Conservation (phyloP, 2,797 vertebrate species). For the Danio albolineatus region DNA sequence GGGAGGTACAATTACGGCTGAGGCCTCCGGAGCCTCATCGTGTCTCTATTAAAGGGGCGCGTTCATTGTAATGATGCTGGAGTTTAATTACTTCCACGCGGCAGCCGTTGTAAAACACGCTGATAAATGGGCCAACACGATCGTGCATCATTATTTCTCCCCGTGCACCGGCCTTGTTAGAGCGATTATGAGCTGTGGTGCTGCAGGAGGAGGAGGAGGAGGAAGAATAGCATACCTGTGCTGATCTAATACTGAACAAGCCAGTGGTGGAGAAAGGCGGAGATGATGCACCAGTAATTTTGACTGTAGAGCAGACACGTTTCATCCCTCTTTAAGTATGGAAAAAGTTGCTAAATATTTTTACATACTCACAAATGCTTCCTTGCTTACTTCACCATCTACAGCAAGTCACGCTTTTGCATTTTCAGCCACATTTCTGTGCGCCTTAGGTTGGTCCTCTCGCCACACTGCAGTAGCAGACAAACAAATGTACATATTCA, state of each 20-base stretch:
- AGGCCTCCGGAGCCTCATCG: slow-evolving; percentile 97
- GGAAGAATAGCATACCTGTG: slow-evolving; percentile 80
- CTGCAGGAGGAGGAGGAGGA: slow-evolving; percentile 43
- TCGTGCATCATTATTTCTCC: slow-evolving; percentile 85
- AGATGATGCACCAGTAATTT: slow-evolving; percentile 43
- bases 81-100: slow-evolving; percentile 99
- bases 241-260: slow-evolving; percentile 80
- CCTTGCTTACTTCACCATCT: slow-evolving; percentile 28
- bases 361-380: slow-evolving; percentile 56
- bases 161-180: slow-evolving; percentile 57
- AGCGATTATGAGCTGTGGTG: slow-evolving; percentile 68
- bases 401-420: slow-evolving; percentile 41
- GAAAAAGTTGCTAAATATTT: slow-evolving; percentile 20
- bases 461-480: slow-evolving; percentile 56
- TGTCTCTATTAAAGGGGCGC: slow-evolving; percentile 98
- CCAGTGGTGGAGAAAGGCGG: slow-evolving; percentile 43
- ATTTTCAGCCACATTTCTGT: slow-evolving; percentile 19
- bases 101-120: slow-evolving; percentile 97
- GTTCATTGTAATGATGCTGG: slow-evolving; percentile 98
- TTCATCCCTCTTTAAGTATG: slow-evolving; percentile 1
- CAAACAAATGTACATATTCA: slow-evolving; percentile 84
- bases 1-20: slow-evolving; percentile 91
- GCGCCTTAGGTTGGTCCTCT: slow-evolving; percentile 46
- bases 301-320: slow-evolving; percentile 46
- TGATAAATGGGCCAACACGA: slow-evolving; percentile 99